Percentiles rank a stretch among this genome's conserved stretches.
These are phyloP conservation scores for Ceratina calcarata DNA, from an alignment of 1,140 invertebrate genomes.

Conservation along the genomic window DNA sequence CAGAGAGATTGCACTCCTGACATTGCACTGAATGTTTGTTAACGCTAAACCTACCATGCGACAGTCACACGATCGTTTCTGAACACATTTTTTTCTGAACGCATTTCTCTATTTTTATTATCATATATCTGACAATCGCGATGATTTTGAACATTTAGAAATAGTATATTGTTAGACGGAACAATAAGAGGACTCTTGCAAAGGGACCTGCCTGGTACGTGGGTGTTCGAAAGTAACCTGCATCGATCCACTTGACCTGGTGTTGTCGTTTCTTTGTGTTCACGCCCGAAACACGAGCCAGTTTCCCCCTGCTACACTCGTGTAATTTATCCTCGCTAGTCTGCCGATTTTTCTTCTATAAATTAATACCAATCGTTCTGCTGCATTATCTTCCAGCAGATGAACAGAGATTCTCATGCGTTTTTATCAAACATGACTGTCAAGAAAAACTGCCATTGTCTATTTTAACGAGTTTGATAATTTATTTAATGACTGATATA, in stretches of 20 bases:
- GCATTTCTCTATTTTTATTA: too few relatives aligned
- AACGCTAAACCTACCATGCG: too few relatives aligned
- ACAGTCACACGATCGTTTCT: too few relatives aligned
- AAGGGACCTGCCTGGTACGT: background rate
- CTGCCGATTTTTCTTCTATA: background rate
- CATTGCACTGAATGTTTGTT: background rate
- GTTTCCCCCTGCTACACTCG: constrained; percentile 12
- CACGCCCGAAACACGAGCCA: constrained; percentile 22
- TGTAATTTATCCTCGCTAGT: background rate
- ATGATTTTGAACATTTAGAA: too few relatives aligned
- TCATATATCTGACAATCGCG: too few relatives aligned
- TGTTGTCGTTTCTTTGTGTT: constrained; percentile 41
- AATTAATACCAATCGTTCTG: background rate
- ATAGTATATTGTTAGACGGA: too few relatives aligned
- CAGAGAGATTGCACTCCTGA: background rate
- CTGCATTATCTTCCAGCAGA: background rate
- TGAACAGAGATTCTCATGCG: background rate
- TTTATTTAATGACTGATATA: too few relatives aligned
- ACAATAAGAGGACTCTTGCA: background rate
- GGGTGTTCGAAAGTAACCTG: constrained; percentile 55
- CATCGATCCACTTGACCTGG: constrained; percentile 70
- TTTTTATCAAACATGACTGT: background rate
- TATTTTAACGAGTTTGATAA: background rate
- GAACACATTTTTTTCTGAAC: too few relatives aligned
- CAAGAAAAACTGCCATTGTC: background rate